Conservation (phyloP, 2,888 invertebrate species). For the Dynastes grantii region DNA sequence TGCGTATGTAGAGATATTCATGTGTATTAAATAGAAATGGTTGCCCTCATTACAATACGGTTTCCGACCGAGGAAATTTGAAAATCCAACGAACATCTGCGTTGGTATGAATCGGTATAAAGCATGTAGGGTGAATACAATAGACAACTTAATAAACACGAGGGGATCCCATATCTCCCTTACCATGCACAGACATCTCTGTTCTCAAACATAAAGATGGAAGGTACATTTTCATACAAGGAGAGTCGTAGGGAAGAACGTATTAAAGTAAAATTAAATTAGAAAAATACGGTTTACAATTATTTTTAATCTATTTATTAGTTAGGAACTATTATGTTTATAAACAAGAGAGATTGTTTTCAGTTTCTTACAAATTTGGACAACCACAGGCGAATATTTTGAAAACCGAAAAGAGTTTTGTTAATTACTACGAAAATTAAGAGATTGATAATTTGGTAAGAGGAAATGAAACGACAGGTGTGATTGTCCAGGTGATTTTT, state of each 20-base stretch:
- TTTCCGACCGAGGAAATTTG: constrained; percentile 8
- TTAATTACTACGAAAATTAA: neutral
- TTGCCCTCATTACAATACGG: neutral
- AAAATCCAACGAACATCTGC: constrained; percentile 18
- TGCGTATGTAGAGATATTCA: neutral
- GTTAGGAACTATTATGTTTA: no score
- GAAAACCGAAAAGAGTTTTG: neutral
- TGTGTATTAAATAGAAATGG: neutral
- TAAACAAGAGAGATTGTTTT: no score
- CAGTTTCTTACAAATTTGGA: no score
- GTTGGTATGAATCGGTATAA: constrained; percentile 18
- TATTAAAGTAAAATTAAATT: neutral
- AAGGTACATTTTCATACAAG: neutral
- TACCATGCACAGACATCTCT: constrained; percentile 6
- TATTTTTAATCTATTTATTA: no score
- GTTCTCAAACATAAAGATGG: neutral
- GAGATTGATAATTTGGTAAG: neutral
- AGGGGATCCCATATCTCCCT: constrained; percentile 23
- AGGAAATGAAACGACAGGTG: constrained; percentile 3
- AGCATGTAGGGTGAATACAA: constrained; percentile 25
- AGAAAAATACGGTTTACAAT: no score
- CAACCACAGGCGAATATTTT: no score
- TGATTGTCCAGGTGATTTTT: constrained; percentile 7
- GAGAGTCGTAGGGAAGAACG: neutral
- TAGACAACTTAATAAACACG: constrained; percentile 25